phyloP scores from a whole-genome alignment of 2,113 vertebrate genomes.

The Sapayoa aenigma region DNA sequence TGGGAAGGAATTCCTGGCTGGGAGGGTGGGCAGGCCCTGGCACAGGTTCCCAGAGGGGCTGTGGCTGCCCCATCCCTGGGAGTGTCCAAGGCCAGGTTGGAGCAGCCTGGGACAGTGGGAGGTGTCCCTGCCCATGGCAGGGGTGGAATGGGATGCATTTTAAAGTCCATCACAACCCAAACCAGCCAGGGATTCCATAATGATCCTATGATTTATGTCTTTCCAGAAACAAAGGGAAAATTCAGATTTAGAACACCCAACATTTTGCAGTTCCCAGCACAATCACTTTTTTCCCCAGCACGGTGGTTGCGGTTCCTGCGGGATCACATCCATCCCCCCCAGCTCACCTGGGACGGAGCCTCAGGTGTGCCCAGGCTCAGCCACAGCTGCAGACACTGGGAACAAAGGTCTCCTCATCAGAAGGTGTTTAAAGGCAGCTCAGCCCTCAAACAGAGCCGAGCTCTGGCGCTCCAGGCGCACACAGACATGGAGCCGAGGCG shows the following conservation, averaged over 20 bases:
- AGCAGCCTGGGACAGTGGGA: no score
- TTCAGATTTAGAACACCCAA: background rate
- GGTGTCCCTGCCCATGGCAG: no score
- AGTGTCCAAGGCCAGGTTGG: no score
- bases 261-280: background rate
- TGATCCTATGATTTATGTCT: background rate
- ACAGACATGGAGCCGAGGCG: fast-evolving
- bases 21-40: background rate
- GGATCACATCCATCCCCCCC: background rate
- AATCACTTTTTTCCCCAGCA: background rate
- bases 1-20: background rate
- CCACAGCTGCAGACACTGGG: fast-evolving
- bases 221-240: background rate
- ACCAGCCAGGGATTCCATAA: no score
- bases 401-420: background rate
- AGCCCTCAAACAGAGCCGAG: background rate
- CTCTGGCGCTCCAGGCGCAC: background rate
- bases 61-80: no score
- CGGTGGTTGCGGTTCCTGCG: fast-evolving
- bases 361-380: background rate
- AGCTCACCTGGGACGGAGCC: background rate
- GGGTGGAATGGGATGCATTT: no score
- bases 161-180: no score
- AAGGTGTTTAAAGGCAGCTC: background rate
- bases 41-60: no score